Base-by-base conservation (phyloP, 1,140 invertebrate species). In the Cyclargus thomasi region DNA sequence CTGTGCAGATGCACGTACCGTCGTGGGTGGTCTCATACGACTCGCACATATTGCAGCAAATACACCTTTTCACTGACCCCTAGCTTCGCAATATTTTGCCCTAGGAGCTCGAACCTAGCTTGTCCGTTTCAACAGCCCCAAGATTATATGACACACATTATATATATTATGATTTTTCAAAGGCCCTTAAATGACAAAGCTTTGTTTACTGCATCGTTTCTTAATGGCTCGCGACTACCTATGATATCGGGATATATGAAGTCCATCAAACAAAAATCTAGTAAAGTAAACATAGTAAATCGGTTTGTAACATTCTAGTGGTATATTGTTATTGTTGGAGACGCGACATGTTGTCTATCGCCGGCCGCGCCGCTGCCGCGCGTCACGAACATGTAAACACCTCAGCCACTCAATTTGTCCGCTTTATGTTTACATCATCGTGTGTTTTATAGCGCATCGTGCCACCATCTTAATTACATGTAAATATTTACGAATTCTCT, bases 21-120 rank as follows among this genome's bases (percentile, higher is more conserved):
- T 66, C 84, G 81, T 88, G 85, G 85, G 85, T 88, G 85, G 85
- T 75, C 85, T 69, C 53, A 7, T 59, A 21, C 39, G 14, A 63
- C 65, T 78, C 59, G 57, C 62, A 81, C 78, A 79, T 0, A 8
- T 29, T 29, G 82, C 77, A 80, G 8, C 82, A 80, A 80, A 74
- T 70, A 77, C 74, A 78, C 62, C 53, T 57, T 64, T 71, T 67
- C 72, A 77, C 80, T 47, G 11, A 8, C 39, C 14, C 6, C 39
- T 47, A 2, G 14, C 11, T 2, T 16, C 39, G 39, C 14, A 8
- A 29, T 16, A 47, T 47, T 11, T 39, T 39, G 3, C 36, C 23
- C 23, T 23, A 23, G 23, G 23, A 23, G 23, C 6, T 23, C 6
- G 23, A 23, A 23, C 23, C 36, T 39, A 39, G 36, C 39, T 47